Conservation (phyloP, 2,113 vertebrate genomes). For the Phoxinus phoxinus region DNA sequence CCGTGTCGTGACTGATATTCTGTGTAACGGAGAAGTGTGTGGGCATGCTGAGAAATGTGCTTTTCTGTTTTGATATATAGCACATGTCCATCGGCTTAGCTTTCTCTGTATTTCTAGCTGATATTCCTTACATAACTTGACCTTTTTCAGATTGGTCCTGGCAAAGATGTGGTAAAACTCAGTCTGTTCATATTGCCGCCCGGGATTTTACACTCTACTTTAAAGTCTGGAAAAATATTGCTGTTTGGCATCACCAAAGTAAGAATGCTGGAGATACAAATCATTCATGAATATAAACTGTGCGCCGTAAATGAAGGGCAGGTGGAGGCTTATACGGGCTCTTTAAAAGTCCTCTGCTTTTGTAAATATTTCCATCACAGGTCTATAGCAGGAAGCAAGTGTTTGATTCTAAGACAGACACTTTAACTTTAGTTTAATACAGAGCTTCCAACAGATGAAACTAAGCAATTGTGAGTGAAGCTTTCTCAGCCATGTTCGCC, state of each 20-base stretch:
- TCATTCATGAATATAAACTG: conserved; percentile 35
- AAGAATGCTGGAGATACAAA: not conserved
- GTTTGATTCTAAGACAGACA: conserved; percentile 23
- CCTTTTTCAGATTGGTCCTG: conserved; percentile 6
- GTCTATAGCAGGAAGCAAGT: conserved; percentile 33
- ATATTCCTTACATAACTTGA: not conserved
- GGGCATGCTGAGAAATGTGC: conserved; percentile 11
- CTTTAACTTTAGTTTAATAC: not conserved
- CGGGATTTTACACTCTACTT: not conserved
- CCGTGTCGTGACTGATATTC: not conserved
- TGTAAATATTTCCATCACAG: conserved; percentile 53
- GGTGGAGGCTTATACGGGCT: not conserved
- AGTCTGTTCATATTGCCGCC: not conserved
- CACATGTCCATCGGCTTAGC: not conserved
- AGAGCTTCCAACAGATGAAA: conserved; percentile 17
- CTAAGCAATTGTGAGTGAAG: not conserved
- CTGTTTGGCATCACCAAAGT: not conserved
- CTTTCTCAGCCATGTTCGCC: not conserved
- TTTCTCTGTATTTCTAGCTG: not conserved
- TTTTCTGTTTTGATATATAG: not conserved
- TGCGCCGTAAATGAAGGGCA: not conserved
- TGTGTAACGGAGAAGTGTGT: not conserved
- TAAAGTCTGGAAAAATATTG: not conserved
- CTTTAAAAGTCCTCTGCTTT: conserved; percentile 17
- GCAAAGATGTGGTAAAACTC: not conserved